phyloP scores from a whole-genome alignment of 64 coral and sea anemone genomes.

The Montipora capricornis region DNA sequence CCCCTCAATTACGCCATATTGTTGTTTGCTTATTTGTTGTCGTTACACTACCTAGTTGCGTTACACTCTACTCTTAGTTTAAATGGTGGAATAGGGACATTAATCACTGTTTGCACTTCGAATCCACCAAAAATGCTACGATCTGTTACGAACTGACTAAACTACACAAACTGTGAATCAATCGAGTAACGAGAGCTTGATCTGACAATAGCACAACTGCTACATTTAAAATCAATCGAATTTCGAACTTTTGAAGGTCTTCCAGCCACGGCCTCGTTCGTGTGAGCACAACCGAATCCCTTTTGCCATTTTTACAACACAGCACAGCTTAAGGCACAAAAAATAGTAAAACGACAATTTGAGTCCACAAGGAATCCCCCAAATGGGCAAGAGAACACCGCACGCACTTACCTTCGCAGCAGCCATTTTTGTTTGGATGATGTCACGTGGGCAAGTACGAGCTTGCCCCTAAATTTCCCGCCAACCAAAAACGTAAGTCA shows the following conservation, averaged over 20 bases:
- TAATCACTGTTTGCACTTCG: background rate
- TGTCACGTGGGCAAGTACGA: conserved; percentile 50
- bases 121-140: background rate
- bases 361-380: background rate
- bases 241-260: too few relatives aligned
- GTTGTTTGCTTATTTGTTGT: too few relatives aligned
- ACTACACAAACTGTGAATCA: too few relatives aligned
- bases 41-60: too few relatives aligned
- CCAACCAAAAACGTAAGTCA: background rate
- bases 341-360: background rate
- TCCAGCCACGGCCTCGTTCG: background rate
- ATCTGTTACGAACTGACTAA: too few relatives aligned
- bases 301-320: background rate
- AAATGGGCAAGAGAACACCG: background rate
- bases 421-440: conserved; percentile 68
- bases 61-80: too few relatives aligned
- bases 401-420: conserved; percentile 66
- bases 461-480: conserved; percentile 58
- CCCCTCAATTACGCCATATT: too few relatives aligned
- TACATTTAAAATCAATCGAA: too few relatives aligned
- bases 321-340: background rate
- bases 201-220: too few relatives aligned
- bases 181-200: too few relatives aligned
- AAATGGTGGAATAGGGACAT: too few relatives aligned
- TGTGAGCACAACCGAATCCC: too few relatives aligned